These are phyloP conservation scores for Agelastica alni DNA, from an alignment of 2,888 invertebrate genomes.

Conservation along the genomic window DNA sequence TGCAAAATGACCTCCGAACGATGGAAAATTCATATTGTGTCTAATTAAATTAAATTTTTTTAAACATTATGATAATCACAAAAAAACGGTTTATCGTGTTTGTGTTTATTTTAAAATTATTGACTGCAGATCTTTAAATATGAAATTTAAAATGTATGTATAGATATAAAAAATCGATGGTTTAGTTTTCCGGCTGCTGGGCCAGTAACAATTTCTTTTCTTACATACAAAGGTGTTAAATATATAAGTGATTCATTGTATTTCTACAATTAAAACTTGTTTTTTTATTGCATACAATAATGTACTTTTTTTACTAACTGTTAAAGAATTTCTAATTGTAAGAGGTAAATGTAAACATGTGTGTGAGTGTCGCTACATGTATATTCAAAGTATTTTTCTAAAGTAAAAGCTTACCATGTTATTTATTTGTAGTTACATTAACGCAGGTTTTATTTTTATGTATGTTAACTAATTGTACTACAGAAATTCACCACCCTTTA, in stretches of 20 bases:
- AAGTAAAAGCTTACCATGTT: constrained; percentile 8
- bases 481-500: constrained; percentile 1
- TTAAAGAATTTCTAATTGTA: no score
- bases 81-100: not conserved
- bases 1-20: constrained; percentile 80
- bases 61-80: not conserved
- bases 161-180: no score
- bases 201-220: not conserved
- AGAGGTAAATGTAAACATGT: no score
- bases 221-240: no score
- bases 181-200: not conserved
- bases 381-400: no score
- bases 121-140: not conserved
- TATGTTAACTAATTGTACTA: not conserved
- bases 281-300: no score
- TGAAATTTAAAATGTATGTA: no score
- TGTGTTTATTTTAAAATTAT: no score
- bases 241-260: no score
- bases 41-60: constrained; percentile 1
- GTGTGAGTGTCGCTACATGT: no score
- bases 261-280: no score
- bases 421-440: constrained; percentile 1
- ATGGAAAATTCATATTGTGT: constrained; percentile 78
- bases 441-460: not conserved
- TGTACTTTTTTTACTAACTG: no score